Percentiles rank a stretch among this genome's conserved stretches.
Conservation (phyloP, 2,888 invertebrate genomes). For the Lucinisca nassula region DNA sequence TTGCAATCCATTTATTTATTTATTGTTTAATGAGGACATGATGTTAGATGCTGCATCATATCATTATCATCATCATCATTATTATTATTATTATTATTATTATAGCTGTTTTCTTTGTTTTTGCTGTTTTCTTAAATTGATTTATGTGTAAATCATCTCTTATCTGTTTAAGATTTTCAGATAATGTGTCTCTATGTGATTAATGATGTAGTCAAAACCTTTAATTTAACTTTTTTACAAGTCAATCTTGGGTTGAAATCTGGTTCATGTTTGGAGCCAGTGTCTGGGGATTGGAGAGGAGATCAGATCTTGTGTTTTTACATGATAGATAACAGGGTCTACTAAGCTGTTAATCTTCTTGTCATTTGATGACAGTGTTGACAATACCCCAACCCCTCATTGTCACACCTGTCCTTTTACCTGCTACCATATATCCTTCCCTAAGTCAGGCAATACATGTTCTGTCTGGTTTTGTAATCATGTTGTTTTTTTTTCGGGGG, state of each 20-base stretch:
- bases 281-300: not conserved
- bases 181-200: not conserved
- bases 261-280: not conserved
- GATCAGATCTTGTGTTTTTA: slow-evolving; percentile 6
- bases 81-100: not conserved
- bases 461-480: too few species aligned
- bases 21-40: too few species aligned
- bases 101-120: too few species aligned
- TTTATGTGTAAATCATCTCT: not conserved
- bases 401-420: slow-evolving; percentile 35
- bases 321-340: not conserved
- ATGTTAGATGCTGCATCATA: not conserved
- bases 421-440: not conserved
- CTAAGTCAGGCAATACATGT: too few species aligned
- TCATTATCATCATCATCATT: not conserved
- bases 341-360: slow-evolving; percentile 19
- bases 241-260: not conserved
- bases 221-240: slow-evolving; percentile 4
- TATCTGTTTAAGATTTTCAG: not conserved
- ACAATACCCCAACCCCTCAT: slow-evolving; percentile 22
- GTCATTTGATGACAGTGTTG: slow-evolving; percentile 6
- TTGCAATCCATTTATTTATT: too few species aligned
- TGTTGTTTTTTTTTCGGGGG: too few species aligned
- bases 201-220: not conserved
- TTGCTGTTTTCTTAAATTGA: too few species aligned